A percentile compares a stretch with the other conserved stretches of the same genome.
phyloP scores from a whole-genome alignment of 2,797 vertebrate species.

The Taeniopygia guttata region DNA sequence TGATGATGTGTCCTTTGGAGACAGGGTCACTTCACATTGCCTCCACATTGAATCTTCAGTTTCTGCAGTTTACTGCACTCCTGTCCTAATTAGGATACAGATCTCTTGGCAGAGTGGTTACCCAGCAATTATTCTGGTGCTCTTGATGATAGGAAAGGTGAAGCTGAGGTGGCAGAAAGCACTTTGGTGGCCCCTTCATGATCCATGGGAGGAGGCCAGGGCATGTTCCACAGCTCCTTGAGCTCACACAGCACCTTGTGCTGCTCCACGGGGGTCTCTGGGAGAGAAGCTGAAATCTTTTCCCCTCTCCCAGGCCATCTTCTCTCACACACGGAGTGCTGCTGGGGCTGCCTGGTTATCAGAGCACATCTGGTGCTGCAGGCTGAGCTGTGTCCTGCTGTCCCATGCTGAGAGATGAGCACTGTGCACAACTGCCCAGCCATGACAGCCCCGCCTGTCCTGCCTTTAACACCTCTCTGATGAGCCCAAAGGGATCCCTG shows the following conservation, averaged over 20 bases:
- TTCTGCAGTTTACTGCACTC: slow-evolving; percentile 2
- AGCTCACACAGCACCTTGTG: neutral
- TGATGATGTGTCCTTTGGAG: neutral
- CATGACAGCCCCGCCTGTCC: fast-evolving
- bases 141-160: neutral
- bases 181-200: neutral
- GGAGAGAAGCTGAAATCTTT: neutral
- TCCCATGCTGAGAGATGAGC: fast-evolving
- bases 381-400: neutral
- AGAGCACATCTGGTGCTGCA: neutral
- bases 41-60: neutral
- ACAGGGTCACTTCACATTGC: neutral
- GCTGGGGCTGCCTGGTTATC: neutral
- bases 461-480: neutral
- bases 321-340: neutral
- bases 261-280: neutral
- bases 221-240: fast-evolving
- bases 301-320: neutral
- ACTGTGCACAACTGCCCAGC: neutral
- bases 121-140: neutral
- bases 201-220: neutral
- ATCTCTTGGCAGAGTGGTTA: slow-evolving; percentile 4
- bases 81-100: neutral
- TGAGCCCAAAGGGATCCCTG: neutral
- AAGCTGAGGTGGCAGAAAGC: neutral